These are phyloP conservation scores for Ophthalmotilapia sp. DNA, from an alignment of 2,113 vertebrate genomes.

Conservation along the genomic window DNA sequence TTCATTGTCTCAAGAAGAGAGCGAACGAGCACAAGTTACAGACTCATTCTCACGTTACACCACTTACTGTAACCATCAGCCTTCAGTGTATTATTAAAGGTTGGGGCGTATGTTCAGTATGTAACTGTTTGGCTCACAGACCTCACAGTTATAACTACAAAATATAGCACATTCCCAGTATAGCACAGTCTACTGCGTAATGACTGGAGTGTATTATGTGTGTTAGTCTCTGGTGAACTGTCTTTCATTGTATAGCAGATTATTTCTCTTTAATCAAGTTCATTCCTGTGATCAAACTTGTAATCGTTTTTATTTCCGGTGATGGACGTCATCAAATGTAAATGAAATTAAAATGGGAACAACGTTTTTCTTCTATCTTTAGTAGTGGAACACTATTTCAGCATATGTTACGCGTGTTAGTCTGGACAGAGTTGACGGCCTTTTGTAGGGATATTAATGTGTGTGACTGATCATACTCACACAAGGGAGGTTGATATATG, in stretches of 20 bases:
- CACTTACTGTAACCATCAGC: neutral
- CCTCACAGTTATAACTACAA: neutral
- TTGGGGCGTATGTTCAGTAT: neutral
- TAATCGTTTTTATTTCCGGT: neutral
- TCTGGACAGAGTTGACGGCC: neutral
- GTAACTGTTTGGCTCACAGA: neutral
- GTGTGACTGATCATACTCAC: neutral
- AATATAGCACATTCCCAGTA: neutral
- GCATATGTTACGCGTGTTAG: neutral
- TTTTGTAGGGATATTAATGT: neutral
- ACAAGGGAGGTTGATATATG: neutral
- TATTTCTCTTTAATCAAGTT: neutral
- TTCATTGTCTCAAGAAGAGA: neutral
- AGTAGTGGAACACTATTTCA: slow-evolving; percentile 20
- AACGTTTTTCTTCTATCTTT: neutral
- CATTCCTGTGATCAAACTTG: slow-evolving; percentile 21
- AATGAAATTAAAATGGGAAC: slow-evolving; percentile 3
- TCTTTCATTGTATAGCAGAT: neutral
- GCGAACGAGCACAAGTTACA: neutral
- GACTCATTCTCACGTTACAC: neutral
- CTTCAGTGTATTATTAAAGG: neutral
- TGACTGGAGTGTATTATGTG: neutral
- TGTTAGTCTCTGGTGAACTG: neutral
- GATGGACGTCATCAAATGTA: neutral
- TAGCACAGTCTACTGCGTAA: neutral